Evolutionary conservation across 2,113 vertebrate genomes (phyloP), one percentile per base, ranked within the genome.

Genomic region (Hippolais icterina): DNA sequence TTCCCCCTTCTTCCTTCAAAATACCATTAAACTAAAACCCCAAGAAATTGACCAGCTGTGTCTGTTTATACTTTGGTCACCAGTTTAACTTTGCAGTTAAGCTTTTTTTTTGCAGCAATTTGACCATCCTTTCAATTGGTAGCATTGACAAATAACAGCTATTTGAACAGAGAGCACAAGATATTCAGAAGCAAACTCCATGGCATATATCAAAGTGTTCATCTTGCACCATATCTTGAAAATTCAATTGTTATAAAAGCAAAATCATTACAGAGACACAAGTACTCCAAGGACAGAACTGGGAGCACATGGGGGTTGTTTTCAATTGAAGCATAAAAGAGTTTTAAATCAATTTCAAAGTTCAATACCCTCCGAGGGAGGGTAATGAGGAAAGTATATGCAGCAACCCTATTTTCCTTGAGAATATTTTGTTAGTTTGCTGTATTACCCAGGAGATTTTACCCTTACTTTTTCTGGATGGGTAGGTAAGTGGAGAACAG

Each of bases 261-360:
- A 87, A 94, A 95, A 94, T 94, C 69, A 60, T 89, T 94, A 74
- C 37, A 65, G 60, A 78, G 44, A 49, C 33, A 42, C 24, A 83
- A 84, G 21, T 16, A 2, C 33, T 83, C 37, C 52, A 49, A 87
- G 52, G 53, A 61, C 14, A 89, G 61, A 78, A 35, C 23, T 57
- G 37, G 31, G 24, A 82, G 52, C 15, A 54, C 63, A 22, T 15
- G 42, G 49, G 76, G 12, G n/a, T 54, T 92, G 41, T 69, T 96
- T 91, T 81, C 78, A 61, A 31, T 5, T 78, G 76, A 92, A 75
- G 60, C 31, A 76, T 56, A 88, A 57, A 92, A 79, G 44, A 68
- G 64, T 68, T 83, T 93, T 87, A 83, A 95, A 92, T 89, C 78
- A 70, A 85, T 90, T 89, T 80, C 56, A 56, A 74, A 94, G 53